Evolutionary conservation across 2,113 vertebrate genomes (phyloP).

Genomic region (Ptyas mucosa): DNA sequence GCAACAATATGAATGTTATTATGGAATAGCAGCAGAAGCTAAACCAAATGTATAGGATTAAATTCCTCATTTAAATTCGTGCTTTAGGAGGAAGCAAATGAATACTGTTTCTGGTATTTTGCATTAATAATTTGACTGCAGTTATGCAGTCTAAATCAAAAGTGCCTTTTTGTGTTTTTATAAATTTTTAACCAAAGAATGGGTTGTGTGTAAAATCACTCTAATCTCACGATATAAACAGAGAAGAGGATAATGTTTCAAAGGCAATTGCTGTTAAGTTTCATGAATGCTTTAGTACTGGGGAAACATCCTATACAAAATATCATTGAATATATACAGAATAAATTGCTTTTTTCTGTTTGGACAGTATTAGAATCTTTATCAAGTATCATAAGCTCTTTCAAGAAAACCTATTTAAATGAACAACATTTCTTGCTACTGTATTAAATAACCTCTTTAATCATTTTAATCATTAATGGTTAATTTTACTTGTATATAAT

Average conservation of each 20-base stretch:
- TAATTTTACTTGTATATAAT: neutral
- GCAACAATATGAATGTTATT: neutral
- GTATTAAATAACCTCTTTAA: slow-evolving; percentile 14
- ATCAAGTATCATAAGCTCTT: slow-evolving; percentile 7
- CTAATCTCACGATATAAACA: slow-evolving; percentile 30
- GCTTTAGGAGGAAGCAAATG: neutral
- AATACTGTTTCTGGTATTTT: slow-evolving; percentile 7
- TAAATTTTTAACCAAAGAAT: slow-evolving; percentile 18
- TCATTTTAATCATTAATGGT: neutral
- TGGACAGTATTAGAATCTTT: slow-evolving; percentile 25
- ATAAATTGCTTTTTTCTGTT: slow-evolving; percentile 18
- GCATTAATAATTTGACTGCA: neutral
- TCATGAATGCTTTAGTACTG: slow-evolving; percentile 24
- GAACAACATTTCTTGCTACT: slow-evolving; percentile 3
- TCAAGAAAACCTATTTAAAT: neutral
- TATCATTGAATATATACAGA: slow-evolving; percentile 32
- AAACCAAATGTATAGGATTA: neutral
- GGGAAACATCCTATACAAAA: slow-evolving; percentile 26
- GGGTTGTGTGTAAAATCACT: slow-evolving; percentile 20
- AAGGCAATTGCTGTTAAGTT: slow-evolving; percentile 32
- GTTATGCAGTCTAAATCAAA: neutral
- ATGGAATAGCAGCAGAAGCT: neutral
- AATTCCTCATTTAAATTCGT: neutral
- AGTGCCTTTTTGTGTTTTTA: slow-evolving; percentile 34
- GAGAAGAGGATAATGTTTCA: slow-evolving; percentile 24